These are phyloP conservation scores for Cacoxenus indagator DNA, from an alignment of 2,888 invertebrate species.

Conservation along the genomic window DNA sequence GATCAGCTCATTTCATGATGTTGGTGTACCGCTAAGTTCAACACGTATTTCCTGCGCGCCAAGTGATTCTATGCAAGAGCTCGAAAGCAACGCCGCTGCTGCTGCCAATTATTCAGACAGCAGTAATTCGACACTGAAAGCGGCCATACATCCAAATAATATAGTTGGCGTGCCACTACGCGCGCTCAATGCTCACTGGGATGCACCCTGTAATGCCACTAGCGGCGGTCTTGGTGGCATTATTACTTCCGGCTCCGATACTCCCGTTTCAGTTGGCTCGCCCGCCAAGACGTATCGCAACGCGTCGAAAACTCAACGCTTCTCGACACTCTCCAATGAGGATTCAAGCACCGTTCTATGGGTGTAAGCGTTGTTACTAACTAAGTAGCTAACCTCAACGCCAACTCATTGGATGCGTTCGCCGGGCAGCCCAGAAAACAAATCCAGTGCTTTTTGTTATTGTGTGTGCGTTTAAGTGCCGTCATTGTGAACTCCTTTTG, in stretches of 20 bases:
- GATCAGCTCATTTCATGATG: conserved; percentile 87
- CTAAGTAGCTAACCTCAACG: not conserved
- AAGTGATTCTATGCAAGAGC: not conserved
- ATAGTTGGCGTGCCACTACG: conserved; percentile 60
- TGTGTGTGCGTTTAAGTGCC: conserved; percentile 35
- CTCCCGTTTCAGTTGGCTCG: conserved; percentile 31
- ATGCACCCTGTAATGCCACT: conserved; percentile 16
- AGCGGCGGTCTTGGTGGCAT: no score
- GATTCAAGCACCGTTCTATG: conserved; percentile 67
- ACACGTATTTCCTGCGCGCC: conserved; percentile 46
- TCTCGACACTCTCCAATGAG: conserved; percentile 67
- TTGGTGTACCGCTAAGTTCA: conserved; percentile 76
- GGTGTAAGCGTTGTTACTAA: conserved; percentile 52
- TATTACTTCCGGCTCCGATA: conserved; percentile 22
- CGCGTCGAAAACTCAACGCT: conserved; percentile 63
- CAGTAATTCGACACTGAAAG: conserved; percentile 68
- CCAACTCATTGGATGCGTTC: not conserved
- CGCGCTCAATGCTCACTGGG: conserved; percentile 49
- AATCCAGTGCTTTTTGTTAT: conserved; percentile 24
- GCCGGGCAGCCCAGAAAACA: not conserved
- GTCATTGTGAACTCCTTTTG: conserved; percentile 30
- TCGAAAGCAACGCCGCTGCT: not conserved
- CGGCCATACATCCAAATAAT: conserved; percentile 47
- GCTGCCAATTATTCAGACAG: conserved; percentile 46
- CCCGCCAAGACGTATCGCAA: conserved; percentile 64